These are phyloP conservation scores for Chrysolina americana DNA, from an alignment of 2,888 invertebrate species.

Conservation along the genomic window DNA sequence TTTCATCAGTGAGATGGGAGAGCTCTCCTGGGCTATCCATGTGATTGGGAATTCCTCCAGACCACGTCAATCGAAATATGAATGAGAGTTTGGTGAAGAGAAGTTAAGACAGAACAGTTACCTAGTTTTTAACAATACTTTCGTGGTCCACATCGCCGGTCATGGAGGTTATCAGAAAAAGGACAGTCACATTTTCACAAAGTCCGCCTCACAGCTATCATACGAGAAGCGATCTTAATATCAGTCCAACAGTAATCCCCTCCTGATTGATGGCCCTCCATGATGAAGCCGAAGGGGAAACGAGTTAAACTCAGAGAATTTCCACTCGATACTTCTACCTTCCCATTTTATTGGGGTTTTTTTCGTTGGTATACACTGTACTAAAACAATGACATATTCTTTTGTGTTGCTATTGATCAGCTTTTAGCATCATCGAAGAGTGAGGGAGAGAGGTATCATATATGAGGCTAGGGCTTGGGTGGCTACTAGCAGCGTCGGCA, in stretches of 20 bases:
- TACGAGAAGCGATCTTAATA: slow-evolving; percentile 68
- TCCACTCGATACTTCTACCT: slow-evolving; percentile 3
- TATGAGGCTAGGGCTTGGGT: too few species aligned
- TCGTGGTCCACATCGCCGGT: not conserved
- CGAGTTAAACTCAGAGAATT: slow-evolving; percentile 30
- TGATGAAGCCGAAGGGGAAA: slow-evolving; percentile 57
- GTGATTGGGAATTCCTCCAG: too few species aligned
- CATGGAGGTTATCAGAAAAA: slow-evolving; percentile 44
- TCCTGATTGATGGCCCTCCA: slow-evolving; percentile 69
- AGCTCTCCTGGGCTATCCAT: too few species aligned
- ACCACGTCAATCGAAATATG: too few species aligned
- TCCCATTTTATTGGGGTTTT: not conserved
- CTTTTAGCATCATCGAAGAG: too few species aligned
- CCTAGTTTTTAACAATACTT: too few species aligned
- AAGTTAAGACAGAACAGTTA: not conserved
- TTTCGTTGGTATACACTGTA: not conserved
- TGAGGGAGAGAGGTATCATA: too few species aligned
- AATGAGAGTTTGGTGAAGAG: too few species aligned
- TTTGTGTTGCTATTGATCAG: too few species aligned
- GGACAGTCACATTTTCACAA: slow-evolving; percentile 65
- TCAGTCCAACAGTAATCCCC: slow-evolving; percentile 68
- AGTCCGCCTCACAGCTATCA: slow-evolving; percentile 62
- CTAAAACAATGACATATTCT: not conserved
- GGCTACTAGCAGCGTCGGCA: too few species aligned
- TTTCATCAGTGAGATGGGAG: too few species aligned